Conservation (phyloP, 2,797 vertebrate genomes). For the Labroides dimidiatus region DNA sequence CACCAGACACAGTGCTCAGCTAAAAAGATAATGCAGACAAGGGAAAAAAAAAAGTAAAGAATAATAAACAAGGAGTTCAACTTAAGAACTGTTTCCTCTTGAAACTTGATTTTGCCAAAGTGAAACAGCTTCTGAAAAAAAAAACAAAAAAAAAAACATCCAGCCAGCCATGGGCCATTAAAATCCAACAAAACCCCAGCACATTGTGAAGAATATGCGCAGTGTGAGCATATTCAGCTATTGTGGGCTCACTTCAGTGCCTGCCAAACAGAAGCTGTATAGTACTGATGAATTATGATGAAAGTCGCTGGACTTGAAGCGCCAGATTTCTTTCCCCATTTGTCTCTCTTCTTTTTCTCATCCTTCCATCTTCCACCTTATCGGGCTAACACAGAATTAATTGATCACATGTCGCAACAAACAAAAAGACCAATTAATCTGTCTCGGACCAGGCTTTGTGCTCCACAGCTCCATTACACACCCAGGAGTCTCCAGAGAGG, state of each 20-base stretch:
- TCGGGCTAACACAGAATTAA: constrained; percentile 59
- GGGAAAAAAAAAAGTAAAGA: not conserved
- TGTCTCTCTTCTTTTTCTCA: constrained; percentile 25
- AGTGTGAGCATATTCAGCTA: constrained; percentile 34
- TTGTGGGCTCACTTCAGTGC: constrained; percentile 21
- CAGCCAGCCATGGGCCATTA: constrained; percentile 31
- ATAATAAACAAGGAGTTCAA: not conserved
- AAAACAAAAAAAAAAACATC: too few species aligned
- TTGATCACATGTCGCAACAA: constrained; percentile 71
- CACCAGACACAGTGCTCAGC: too few species aligned
- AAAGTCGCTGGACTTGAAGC: constrained; percentile 12
- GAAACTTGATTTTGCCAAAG: constrained; percentile 28
- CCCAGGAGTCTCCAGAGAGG: constrained; percentile 42
- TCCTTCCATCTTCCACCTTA: constrained; percentile 47
- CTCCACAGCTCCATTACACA: constrained; percentile 50
- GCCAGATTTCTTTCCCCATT: not conserved
- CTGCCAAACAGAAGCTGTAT: constrained; percentile 8
- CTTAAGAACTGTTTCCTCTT: constrained; percentile 8
- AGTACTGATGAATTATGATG: constrained; percentile 50
- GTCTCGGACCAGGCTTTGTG: constrained; percentile 21
- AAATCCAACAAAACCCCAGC: constrained; percentile 10
- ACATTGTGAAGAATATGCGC: constrained; percentile 46
- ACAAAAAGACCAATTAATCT: constrained; percentile 72
- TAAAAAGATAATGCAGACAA: too few species aligned
- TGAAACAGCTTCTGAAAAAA: constrained; percentile 20